These are phyloP conservation scores for Perognathus longimembris DNA, from an alignment of 2,113 vertebrate genomes.

Conservation along the genomic window DNA sequence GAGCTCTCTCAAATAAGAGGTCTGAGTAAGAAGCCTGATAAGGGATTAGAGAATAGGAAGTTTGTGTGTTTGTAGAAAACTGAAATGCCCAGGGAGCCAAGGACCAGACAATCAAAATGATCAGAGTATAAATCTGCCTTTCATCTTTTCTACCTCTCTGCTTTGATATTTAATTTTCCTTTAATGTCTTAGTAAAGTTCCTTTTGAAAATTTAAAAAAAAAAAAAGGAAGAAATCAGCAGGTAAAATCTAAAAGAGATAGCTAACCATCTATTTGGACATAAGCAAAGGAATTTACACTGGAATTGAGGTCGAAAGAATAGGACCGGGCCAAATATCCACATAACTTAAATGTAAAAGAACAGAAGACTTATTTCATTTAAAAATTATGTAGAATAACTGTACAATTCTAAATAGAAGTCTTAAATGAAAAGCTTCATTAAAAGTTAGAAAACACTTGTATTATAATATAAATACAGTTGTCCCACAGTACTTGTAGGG, in stretches of 20 bases:
- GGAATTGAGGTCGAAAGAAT: not conserved
- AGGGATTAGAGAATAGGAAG: not conserved
- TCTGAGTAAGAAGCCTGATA: not conserved
- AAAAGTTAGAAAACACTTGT: slow-evolving; percentile 24
- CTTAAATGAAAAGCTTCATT: not conserved
- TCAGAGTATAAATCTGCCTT: not conserved
- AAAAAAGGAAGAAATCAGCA: not conserved
- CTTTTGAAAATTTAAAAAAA: slow-evolving; percentile 61
- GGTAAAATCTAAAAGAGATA: not conserved
- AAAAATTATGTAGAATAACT: not conserved
- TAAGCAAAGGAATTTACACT: not conserved
- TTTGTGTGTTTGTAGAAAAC: slow-evolving; percentile 5
- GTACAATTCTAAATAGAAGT: not conserved
- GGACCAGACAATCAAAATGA: too few species aligned
- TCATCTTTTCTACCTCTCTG: slow-evolving; percentile 40
- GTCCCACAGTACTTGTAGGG: not conserved
- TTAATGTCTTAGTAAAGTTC: slow-evolving; percentile 70
- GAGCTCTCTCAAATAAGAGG: not conserved
- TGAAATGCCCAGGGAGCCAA: not conserved
- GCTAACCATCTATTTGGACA: not conserved
- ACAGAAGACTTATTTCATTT: slow-evolving; percentile 34
- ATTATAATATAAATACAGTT: slow-evolving; percentile 39
- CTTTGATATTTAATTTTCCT: slow-evolving; percentile 71
- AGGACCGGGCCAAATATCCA: not conserved
- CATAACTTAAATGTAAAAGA: not conserved